These are phyloP conservation scores for Hipparchia semele DNA, from an alignment of 2,888 invertebrate genomes.

Conservation along the genomic window DNA sequence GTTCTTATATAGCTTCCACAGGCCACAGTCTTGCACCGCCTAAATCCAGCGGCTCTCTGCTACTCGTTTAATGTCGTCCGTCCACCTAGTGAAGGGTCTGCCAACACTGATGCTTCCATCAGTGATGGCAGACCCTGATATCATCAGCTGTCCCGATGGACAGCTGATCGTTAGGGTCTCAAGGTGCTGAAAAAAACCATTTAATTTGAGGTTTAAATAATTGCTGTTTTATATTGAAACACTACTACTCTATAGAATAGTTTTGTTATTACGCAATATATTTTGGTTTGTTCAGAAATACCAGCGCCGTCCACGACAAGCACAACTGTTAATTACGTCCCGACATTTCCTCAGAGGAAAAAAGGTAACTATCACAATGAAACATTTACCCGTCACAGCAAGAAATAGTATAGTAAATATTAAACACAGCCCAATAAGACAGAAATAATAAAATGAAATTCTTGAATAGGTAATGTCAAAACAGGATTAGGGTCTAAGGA, in stretches of 20 bases:
- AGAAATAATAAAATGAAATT: conserved; percentile 25
- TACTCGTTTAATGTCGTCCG: no score
- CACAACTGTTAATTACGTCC: conserved; percentile 80
- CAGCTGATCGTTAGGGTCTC: no score
- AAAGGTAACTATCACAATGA: conserved; percentile 78
- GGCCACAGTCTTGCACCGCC: no score
- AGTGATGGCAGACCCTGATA: no score
- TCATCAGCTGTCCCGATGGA: no score
- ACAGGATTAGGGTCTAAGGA: conserved; percentile 46
- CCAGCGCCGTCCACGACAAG: conserved; percentile 91
- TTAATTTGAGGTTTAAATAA: no score
- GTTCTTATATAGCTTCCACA: no score
- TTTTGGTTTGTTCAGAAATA: conserved; percentile 85
- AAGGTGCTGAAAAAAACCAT: no score
- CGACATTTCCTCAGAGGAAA: conserved; percentile 84
- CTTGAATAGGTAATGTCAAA: conserved; percentile 35
- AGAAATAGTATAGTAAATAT: conserved; percentile 16
- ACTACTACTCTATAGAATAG: background rate
- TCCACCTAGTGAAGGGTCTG: no score
- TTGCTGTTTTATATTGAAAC: background rate
- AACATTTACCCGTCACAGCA: conserved; percentile 16
- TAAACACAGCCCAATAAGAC: conserved; percentile 31
- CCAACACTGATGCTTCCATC: no score
- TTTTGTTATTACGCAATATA: conserved; percentile 33
- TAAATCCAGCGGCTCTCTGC: no score